Percentiles rank a stretch among this genome's conserved stretches.
phyloP scores from a whole-genome alignment of 2,888 invertebrate species.

The Merodon equestris region DNA sequence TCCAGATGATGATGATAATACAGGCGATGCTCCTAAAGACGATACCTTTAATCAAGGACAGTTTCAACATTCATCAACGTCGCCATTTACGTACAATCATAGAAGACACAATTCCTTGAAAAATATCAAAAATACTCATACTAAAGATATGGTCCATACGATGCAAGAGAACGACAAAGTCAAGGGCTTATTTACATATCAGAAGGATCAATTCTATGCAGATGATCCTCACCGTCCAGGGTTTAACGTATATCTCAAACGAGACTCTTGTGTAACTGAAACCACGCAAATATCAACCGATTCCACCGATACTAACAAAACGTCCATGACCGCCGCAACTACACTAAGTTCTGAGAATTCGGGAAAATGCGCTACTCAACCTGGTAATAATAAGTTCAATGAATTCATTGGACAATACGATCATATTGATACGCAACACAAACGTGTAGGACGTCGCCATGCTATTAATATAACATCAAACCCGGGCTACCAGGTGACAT shows the following conservation, averaged over 20 bases:
- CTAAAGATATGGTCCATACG: constrained; percentile 34
- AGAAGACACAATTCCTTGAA: constrained; percentile 63
- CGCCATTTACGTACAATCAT: constrained; percentile 70
- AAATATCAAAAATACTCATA: constrained; percentile 15
- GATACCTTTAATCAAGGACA: constrained; percentile 44
- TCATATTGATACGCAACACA: constrained; percentile 34
- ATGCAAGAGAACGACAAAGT: constrained; percentile 31
- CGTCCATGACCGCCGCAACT: constrained; percentile 75
- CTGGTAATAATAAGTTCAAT: constrained; percentile 17
- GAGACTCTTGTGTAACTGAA: constrained; percentile 78
- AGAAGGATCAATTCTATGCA: constrained; percentile 42
- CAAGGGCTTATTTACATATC: constrained; percentile 57
- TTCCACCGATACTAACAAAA: constrained; percentile 75
- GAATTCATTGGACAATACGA: constrained; percentile 27
- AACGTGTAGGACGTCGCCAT: constrained; percentile 73
- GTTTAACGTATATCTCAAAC: constrained; percentile 71
- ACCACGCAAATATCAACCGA: constrained; percentile 77
- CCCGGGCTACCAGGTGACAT: constrained; percentile 77
- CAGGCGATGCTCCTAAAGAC: constrained; percentile 20
- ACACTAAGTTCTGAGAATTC: constrained; percentile 74
- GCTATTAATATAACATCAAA: constrained; percentile 79
- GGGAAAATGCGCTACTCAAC: constrained; percentile 25
- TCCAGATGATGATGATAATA: constrained; percentile 72
- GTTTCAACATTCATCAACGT: constrained; percentile 71
- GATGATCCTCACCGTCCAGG: constrained; percentile 54